Percentiles rank a stretch among this genome's conserved stretches.
phyloP scores from a whole-genome alignment of 2,797 vertebrate species.

The Anguilla megastoma region DNA sequence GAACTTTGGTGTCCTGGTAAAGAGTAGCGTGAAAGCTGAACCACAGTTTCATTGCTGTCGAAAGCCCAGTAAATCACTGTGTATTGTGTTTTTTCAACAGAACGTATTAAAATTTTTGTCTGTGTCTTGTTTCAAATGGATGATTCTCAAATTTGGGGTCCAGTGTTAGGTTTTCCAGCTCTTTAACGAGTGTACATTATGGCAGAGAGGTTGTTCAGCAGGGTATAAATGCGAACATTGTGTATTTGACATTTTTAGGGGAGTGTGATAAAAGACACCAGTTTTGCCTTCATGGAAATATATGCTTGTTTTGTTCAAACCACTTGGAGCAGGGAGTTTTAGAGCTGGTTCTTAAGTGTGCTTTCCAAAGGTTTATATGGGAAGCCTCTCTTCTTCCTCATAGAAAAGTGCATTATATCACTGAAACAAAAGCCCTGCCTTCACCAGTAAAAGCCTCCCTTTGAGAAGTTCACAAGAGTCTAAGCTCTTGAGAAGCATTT shows the following conservation, averaged over 20 bases:
- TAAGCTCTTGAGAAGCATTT: conserved; percentile 20
- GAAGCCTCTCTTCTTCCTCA: conserved; percentile 1
- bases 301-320: conserved; percentile 17
- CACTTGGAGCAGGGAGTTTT: conserved; percentile 15
- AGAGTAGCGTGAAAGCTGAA: neutral
- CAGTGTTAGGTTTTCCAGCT: neutral
- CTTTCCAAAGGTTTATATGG: conserved; percentile 18
- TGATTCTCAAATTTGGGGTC: neutral
- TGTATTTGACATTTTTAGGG: conserved; percentile 14
- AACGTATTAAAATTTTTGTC: neutral
- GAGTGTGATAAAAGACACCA: conserved; percentile 17
- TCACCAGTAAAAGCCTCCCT: conserved; percentile 19
- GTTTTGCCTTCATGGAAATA: neutral
- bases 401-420: conserved; percentile 16
- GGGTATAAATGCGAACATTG: neutral
- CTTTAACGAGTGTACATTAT: neutral
- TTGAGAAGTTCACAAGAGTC: conserved; percentile 36
- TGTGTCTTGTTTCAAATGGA: neutral
- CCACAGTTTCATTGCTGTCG: neutral
- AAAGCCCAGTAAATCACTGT: neutral
- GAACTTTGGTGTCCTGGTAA: neutral
- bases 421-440: conserved; percentile 27
- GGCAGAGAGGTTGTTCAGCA: neutral
- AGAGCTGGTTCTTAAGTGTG: conserved; percentile 24
- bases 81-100: neutral